Base-by-base conservation (phyloP, 2,888 invertebrate genomes). In the Yponomeuta sedellus region DNA sequence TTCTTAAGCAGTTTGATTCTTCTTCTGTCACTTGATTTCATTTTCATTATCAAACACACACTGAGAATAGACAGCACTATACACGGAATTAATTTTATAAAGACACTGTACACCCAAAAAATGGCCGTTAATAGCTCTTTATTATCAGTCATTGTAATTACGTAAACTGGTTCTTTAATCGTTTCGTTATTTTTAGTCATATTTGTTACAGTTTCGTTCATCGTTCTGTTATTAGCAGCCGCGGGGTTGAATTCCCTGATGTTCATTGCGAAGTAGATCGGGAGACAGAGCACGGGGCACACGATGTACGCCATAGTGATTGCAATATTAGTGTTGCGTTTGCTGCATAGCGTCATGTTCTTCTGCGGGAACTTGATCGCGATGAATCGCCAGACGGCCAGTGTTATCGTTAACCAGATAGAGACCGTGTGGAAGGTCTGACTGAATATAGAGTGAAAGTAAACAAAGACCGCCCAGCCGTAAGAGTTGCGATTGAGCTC, bases 301-400 rank as follows among this genome's bases (percentile, higher is more conserved):
- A 95, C 92, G 1, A 96, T 84, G 80, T 97, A 97, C 0, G 97
- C 96, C 5, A 94, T 89, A 0, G 94, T 85, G 73, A 97, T 96
- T 16, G 96, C 95, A 58, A 94, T 88, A 61, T 94, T 92, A 1
- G 97, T 97, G 69, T 96, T 94, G 64, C 92, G 90, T 91, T 95
- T 94, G 73, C 94, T 96, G 81, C 97, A 98, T 93, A 96, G 95
- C 61, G 94, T 93, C 59, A 94, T 93, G 77, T 96, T 97, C 76
- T 93, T 94, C 73, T 96, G 95, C 0, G 97, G 97, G 83, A 95
- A 94, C n/a, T 96, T 96, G 22, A 97, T 94, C 12, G 96, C 96
- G 67, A 97, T 94, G 79, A 96, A 98, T 22, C 98, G 93, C 97
- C 98, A 99, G 10, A 98, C 94, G 0, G 98, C 98, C 67, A 99